These are phyloP conservation scores for Pseudomyrmex concolor DNA, from an alignment of 1,140 invertebrate species.

Conservation along the genomic window DNA sequence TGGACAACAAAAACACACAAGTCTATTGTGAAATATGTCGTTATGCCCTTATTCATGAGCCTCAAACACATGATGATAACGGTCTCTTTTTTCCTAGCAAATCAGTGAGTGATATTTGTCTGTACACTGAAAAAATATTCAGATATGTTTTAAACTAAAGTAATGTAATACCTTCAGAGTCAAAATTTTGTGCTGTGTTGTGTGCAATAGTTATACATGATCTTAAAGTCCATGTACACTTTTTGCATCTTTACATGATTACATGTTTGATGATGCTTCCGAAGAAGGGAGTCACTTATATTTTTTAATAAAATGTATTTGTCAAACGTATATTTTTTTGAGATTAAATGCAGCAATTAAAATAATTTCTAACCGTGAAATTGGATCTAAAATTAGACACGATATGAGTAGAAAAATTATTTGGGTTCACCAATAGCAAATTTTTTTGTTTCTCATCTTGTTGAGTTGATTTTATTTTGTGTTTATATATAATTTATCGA, in stretches of 20 bases:
- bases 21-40: not conserved
- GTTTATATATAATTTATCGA: too few relatives aligned
- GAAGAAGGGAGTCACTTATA: not conserved
- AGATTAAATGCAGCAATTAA: not conserved
- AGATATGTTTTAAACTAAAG: not conserved
- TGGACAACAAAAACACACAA: not conserved
- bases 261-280: not conserved
- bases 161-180: not conserved
- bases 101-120: not conserved
- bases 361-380: not conserved
- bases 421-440: not conserved
- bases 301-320: not conserved
- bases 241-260: not conserved
- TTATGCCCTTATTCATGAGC: not conserved
- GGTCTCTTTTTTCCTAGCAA: constrained; percentile 1
- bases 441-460: too few relatives aligned
- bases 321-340: not conserved
- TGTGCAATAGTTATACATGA: not conserved
- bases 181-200: not conserved
- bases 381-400: not conserved
- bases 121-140: not conserved
- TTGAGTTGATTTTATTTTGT: too few relatives aligned
- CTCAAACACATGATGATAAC: not conserved
- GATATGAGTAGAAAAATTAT: constrained; percentile 1
- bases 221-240: not conserved